phyloP scores from a whole-genome alignment of 2,797 vertebrate genomes.

The Novumbra hubbsi region DNA sequence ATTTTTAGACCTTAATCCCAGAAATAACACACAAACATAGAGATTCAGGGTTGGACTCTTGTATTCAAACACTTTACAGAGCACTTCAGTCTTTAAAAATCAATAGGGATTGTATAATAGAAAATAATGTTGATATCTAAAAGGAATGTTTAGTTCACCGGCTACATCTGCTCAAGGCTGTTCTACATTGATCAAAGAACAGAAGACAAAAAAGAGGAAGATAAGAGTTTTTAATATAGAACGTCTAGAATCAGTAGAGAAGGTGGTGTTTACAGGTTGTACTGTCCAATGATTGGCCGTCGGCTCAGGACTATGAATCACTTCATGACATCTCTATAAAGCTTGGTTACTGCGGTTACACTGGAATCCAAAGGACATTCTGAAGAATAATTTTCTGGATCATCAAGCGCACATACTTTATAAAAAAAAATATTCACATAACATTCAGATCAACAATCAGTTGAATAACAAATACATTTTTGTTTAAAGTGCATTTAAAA shows the following conservation, averaged over 20 bases:
- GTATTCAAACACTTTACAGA: constrained; percentile 3
- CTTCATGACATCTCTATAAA: neutral
- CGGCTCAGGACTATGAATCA: neutral
- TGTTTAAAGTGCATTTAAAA: neutral
- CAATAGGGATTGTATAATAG: neutral
- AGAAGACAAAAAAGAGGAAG: constrained; percentile 1
- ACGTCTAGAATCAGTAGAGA: no score
- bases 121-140: neutral
- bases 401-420: neutral
- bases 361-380: neutral
- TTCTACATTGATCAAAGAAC: neutral
- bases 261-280: neutral
- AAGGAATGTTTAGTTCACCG: neutral
- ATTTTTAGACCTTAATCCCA: neutral
- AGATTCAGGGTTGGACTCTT: neutral
- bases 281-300: neutral
- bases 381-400: no score
- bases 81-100: neutral
- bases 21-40: neutral
- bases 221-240: neutral
- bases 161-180: neutral
- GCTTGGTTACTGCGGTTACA: neutral
- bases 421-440: neutral
- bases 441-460: constrained; percentile 10
- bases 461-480: neutral